Evolutionary conservation across 2,113 vertebrate genomes (phyloP), one percentile per base, ranked within the genome.

Genomic region (Platichthys stellatus): DNA sequence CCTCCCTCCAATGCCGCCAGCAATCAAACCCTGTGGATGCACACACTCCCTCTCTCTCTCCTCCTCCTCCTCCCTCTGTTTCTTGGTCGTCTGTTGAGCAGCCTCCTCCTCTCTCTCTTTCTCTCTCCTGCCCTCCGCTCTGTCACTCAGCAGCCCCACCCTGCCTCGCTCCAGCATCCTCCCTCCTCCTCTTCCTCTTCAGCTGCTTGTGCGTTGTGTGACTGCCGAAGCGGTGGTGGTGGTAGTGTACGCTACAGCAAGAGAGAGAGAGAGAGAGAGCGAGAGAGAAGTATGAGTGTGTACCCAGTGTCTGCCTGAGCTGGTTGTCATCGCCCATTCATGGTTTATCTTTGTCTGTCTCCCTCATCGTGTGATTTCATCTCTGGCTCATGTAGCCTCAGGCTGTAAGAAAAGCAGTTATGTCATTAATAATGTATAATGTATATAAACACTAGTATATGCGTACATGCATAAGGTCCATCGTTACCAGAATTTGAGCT

Each of bases 81-180:
- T 59, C 65, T 67, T 51, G 49, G 61, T 78, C 14, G 40, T 80
- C 72, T 86, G 74, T 28, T 78, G 74, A 84, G 81, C 86, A 58
- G 83, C 86, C 80, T 74, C 76, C 73, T 87, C 28, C 28, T 31
- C 28, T 31, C 63, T 8, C 60, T 83, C 79, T 83, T 77, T 24
- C 24, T 24, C 24, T 83, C 77, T 65, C 64, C 75, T 86, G 78
- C 70, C 80, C 77, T 81, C 47, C 20, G 65, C 65, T 82, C 76
- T 21, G 76, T 82, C 83, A 79, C 81, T 85, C 76, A 72, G 76
- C 85, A 78, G 81, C 86, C 90, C 85, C 89, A 69, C 92, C 87
- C 89, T 88, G 69, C 58, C 82, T 88, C 74, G 13, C 78, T 73
- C 81, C 70, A 63, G 60, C 81, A 70, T 80, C 74, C 88, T 78